Evolutionary conservation across 23 tunicate genomes (phyloP).

Genomic region (Styela clava): DNA sequence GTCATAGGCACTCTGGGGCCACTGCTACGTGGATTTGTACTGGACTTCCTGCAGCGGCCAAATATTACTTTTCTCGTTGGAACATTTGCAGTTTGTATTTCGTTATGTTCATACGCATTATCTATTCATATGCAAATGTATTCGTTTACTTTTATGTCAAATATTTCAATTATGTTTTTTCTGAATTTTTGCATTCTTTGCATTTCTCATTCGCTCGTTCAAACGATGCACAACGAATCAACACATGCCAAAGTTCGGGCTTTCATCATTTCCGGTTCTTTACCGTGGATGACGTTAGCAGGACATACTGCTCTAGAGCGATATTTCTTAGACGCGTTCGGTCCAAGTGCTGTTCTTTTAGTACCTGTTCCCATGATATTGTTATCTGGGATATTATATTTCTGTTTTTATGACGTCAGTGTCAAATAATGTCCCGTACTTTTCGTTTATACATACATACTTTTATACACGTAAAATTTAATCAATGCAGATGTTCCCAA

Average conservation of each 20-base stretch:
- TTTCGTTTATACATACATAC: too few species aligned
- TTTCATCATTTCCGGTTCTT: constrained; percentile 3
- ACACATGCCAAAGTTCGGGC: constrained; percentile 1
- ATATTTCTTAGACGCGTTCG: neutral
- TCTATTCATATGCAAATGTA: neutral
- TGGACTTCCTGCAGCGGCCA: neutral
- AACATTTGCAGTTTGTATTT: neutral
- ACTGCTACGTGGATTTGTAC: neutral
- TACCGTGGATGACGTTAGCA: constrained; percentile 6
- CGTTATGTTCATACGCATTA: neutral
- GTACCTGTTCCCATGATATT: neutral
- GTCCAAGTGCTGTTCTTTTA: neutral
- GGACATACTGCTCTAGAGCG: neutral
- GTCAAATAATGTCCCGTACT: too few species aligned
- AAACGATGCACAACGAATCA: neutral
- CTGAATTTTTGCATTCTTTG: constrained; percentile 15
- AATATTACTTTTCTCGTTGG: neutral
- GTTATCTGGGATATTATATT: neutral
- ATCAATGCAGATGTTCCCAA: too few species aligned
- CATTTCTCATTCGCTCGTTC: constrained; percentile 9
- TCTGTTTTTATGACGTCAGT: neutral
- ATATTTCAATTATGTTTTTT: neutral
- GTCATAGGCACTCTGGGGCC: constrained; percentile 3
- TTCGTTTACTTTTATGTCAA: neutral
- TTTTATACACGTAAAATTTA: too few species aligned